Evolutionary conservation across 2,797 vertebrate species (phyloP), one percentile per base, ranked within the genome.

Genomic region (Coregonus suidteri): DNA sequence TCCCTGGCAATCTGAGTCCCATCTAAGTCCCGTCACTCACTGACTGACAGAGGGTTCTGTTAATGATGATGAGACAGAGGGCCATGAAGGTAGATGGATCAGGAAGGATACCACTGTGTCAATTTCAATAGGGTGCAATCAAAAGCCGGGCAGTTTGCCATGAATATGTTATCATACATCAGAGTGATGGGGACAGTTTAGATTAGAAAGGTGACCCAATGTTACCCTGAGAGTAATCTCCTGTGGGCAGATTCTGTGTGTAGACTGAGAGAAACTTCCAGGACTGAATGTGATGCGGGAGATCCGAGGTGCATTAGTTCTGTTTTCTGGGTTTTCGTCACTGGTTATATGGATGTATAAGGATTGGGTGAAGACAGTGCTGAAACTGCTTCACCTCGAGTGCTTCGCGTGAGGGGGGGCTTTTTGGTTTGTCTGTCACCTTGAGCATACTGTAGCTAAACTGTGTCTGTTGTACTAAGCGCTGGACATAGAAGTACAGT

Each of bases 21-120:
- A 76, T 68, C 34, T 62, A 13, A 34, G 9, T 54, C 41, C 75
- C 65, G 62, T 59, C 71, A 69, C 66, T 78, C 53, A 73, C 54
- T 0, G 37, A 47, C 31, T 65, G 70, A 16, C 34, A 18, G 9
- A 37, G 16, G 25, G 6, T 3, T 14, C 31, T 25, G 15, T 18
- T 62, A 20, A 20, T 65, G 13, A 75, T n/a, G 13, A 75, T n/a
- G 35, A 20, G 34, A 69, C 54, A 13, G 5, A 62, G 4, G 3
- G 41, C 65, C 65, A 25, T 74, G 59, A 75, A 77, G 77, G 68
- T 64, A 75, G 47, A 81, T 20, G 37, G 16, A 15, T n/a, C 7
- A 62, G 15, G 56, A 66, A 6, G 37, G 31, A 67, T 54, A 74
- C 53, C 6, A 6, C 31, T 31, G 31, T 4, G 53, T 31, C 68